Base-by-base conservation (phyloP, 2,797 vertebrate species). In the Thripadectes ignobilis region DNA sequence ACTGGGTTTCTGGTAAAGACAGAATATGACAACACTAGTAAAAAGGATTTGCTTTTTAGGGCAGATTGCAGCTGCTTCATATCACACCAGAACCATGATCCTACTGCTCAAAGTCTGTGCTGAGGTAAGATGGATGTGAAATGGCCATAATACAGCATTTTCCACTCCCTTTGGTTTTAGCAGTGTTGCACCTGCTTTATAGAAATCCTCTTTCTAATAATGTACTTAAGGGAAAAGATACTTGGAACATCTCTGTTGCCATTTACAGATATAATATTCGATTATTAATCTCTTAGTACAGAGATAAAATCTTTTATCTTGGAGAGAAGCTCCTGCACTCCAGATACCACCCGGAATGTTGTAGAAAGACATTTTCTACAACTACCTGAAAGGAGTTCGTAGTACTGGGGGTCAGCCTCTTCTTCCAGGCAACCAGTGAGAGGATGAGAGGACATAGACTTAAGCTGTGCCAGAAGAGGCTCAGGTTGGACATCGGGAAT, bases 191-290 rank as follows among this genome's bases (percentile, higher is more conserved):
- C 6, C 16, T 69, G 16, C 36, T 38, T 43, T 58, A 36, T 1
- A 72, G 27, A 75, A 57, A 71, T 38, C 22, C 18, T 49, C 18
- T 43, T 79, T 46, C 48, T 34, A 54, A 20, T 22, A 67, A 38
- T 2, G 1, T 5, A 12, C 20, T 74, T 52, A 11, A 13, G 20
- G n/a, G 20, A 36, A 75, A 41, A 62, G n/a, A 10, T 3, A 24
- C 23, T 55, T 14, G 6, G 30, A 39, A 71, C 2, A 2, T 19
- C n/a, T 49, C 38, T 39, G 17, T 30, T 54, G 18, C 30, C 30
- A 3, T 59, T 55, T 41, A 36, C 4, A 26, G 46, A 5, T 4
- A 14, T 0, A 1, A 16, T 4, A 10, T 5, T 9, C 12, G 55
- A 26, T 17, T 3, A 2, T 23, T n/a, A 20, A 29, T 21, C 15